A percentile compares a stretch with the other conserved stretches of the same genome.
These are phyloP conservation scores for Indicator maculatus DNA, from an alignment of 2,113 vertebrate genomes.

Conservation along the genomic window DNA sequence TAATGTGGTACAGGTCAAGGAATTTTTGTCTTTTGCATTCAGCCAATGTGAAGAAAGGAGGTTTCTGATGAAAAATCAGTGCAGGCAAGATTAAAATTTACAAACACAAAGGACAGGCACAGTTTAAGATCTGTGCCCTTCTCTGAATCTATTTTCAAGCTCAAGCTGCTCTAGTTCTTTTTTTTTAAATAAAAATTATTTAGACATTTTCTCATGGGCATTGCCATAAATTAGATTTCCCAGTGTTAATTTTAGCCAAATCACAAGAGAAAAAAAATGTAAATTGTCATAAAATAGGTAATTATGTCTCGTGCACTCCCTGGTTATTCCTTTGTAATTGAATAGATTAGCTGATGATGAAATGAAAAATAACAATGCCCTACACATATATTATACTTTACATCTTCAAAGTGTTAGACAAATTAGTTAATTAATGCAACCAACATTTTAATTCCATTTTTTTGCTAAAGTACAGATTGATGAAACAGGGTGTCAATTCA, in stretches of 20 bases:
- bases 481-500: not conserved
- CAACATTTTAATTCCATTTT: not conserved
- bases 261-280: not conserved
- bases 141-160: not conserved
- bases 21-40: not conserved
- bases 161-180: not conserved
- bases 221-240: not conserved
- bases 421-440: not conserved
- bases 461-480: not conserved
- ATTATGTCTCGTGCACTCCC: not conserved
- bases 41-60: not conserved
- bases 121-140: not conserved
- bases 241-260: not conserved
- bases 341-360: not conserved
- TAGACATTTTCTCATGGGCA: not conserved
- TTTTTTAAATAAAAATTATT: not conserved
- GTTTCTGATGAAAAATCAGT: not conserved
- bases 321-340: not conserved
- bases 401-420: not conserved
- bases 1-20: not conserved
- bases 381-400: not conserved
- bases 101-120: not conserved
- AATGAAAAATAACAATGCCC: not conserved
- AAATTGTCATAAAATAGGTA: constrained; percentile 9
- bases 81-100: not conserved